These are phyloP conservation scores for Tenodera sinensis DNA, from an alignment of 2,888 invertebrate genomes.

Conservation along the genomic window DNA sequence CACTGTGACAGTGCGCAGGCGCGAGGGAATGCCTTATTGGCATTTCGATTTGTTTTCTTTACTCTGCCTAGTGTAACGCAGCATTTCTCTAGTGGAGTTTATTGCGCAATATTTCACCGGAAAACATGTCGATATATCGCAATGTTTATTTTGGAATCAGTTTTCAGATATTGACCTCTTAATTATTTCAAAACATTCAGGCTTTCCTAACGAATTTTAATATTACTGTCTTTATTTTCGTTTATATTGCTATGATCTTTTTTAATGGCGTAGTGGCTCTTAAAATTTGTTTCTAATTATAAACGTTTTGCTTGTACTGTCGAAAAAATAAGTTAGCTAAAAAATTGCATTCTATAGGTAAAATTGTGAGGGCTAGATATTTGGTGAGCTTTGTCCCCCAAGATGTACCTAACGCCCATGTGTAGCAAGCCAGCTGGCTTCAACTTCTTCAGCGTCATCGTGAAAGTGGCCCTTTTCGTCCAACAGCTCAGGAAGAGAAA, in stretches of 20 bases:
- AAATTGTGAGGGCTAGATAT: too few species aligned
- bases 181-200: background rate
- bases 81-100: background rate
- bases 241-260: too few species aligned
- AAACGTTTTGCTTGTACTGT: too few species aligned
- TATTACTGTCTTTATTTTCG: too few species aligned
- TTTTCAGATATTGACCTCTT: background rate
- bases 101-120: too few species aligned
- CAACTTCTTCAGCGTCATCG: conserved; percentile 27
- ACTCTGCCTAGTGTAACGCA: background rate
- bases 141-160: too few species aligned
- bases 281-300: too few species aligned
- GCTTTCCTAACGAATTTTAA: too few species aligned
- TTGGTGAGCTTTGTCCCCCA: background rate
- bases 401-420: background rate
- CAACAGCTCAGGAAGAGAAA: conserved; percentile 30
- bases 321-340: too few species aligned
- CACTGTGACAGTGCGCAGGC: background rate
- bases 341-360: too few species aligned
- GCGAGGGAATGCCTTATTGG: background rate
- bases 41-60: background rate
- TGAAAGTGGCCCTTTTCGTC: conserved; percentile 28
- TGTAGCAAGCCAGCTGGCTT: background rate
- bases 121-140: too few species aligned
- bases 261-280: too few species aligned